These are phyloP conservation scores for Tetragonula clypearis DNA, from an alignment of 1,140 invertebrate genomes.

Conservation along the genomic window DNA sequence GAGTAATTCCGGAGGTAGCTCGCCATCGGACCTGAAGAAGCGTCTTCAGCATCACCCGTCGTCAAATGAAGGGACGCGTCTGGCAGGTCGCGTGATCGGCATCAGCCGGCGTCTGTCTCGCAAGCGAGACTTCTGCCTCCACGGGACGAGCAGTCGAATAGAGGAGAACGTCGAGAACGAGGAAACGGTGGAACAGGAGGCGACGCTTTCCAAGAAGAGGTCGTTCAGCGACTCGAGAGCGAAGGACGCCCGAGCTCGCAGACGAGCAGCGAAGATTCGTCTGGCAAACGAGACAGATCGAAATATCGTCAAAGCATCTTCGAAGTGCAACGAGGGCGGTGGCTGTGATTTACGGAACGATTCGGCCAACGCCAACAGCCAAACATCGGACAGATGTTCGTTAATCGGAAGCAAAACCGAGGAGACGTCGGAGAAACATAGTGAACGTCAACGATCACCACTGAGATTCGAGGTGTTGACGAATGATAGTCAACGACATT, in stretches of 20 bases:
- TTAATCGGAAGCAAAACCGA: not conserved
- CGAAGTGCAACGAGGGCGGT: not conserved
- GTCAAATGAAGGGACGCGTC: conserved; percentile 33
- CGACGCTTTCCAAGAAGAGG: not conserved
- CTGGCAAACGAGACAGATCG: conserved; percentile 17
- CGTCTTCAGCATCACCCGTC: conserved; percentile 62
- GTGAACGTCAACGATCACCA: not conserved
- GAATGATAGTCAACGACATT: not conserved
- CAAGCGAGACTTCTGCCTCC: conserved; percentile 57
- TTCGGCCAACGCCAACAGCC: not conserved
- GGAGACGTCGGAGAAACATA: not conserved
- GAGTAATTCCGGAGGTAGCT: conserved; percentile 53
- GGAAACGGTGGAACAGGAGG: conserved; percentile 21
- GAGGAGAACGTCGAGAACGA: conserved; percentile 70
- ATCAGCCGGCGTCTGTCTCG: conserved; percentile 50
- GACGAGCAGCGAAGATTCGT: conserved; percentile 51
- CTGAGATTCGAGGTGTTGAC: not conserved
- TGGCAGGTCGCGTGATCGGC: conserved; percentile 43
- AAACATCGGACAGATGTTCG: not conserved
- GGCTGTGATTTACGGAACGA: not conserved
- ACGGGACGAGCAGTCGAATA: conserved; percentile 53
- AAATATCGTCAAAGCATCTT: conserved; percentile 20
- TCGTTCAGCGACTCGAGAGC: not conserved
- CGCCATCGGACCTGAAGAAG: conserved; percentile 59
- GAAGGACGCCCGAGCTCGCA: conserved; percentile 52